Evolutionary conservation across 2,113 vertebrate species (phyloP).

Genomic region (Coracopsis vasa): DNA sequence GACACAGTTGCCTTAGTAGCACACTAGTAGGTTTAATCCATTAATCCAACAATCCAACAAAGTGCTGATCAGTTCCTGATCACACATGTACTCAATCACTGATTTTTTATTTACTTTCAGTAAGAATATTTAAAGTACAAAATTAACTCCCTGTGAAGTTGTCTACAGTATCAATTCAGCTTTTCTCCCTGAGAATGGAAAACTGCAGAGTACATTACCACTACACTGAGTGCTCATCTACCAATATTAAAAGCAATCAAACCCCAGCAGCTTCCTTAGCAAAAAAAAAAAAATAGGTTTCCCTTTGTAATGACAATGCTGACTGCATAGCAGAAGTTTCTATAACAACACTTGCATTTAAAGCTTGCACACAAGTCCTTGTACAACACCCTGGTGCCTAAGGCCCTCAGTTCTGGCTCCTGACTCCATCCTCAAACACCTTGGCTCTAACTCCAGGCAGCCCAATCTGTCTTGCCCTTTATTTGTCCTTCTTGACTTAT

Average conservation of each 20-base stretch:
- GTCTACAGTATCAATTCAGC: not conserved
- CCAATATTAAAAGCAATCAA: not conserved
- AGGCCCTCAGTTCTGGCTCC: not conserved
- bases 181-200: not conserved
- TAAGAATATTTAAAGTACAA: not conserved
- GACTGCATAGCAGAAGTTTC: not conserved
- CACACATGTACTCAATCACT: rapidly evolving
- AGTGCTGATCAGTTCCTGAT: not conserved
- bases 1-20: not conserved
- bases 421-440: not conserved
- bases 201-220: not conserved
- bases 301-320: not conserved
- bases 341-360: not conserved
- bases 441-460: not conserved
- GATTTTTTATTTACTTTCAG: not conserved
- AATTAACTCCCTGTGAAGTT: not conserved
- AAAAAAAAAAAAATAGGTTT: not conserved
- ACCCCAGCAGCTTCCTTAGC: not conserved
- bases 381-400: not conserved
- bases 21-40: not conserved
- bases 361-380: not conserved
- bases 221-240: not conserved
- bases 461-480: not conserved
- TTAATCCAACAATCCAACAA: not conserved
- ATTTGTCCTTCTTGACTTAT: not conserved